These are phyloP conservation scores for Gnathonemus longibarbis DNA, from an alignment of 2,113 vertebrate species.

Conservation along the genomic window DNA sequence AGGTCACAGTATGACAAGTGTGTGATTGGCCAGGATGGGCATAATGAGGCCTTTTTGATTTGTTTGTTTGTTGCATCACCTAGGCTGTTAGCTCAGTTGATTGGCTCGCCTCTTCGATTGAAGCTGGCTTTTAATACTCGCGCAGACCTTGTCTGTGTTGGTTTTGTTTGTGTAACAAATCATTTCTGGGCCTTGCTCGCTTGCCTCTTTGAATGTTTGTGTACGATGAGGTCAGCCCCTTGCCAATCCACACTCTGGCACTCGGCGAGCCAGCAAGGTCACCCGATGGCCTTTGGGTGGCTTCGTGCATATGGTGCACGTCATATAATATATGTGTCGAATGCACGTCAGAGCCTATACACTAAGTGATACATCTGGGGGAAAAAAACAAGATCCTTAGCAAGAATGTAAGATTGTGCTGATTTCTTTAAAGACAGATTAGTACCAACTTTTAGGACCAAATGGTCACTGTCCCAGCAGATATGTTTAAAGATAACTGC, in stretches of 20 bases:
- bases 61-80: background rate
- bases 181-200: background rate
- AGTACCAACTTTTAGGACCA: background rate
- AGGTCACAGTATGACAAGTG: background rate
- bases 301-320: background rate
- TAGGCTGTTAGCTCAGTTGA: background rate
- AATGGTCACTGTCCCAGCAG: background rate
- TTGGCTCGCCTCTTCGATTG: background rate
- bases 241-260: background rate
- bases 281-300: background rate
- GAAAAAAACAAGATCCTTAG: background rate
- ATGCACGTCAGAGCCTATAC: background rate
- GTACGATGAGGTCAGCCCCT: background rate
- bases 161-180: conserved; percentile 8
- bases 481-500: background rate
- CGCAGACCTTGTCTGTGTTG: background rate
- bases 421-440: background rate
- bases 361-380: background rate
- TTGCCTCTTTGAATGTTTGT: background rate
- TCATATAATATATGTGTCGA: background rate
- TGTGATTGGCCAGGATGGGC: background rate
- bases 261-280: background rate
- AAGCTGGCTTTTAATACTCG: background rate
- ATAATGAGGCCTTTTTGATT: background rate
- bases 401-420: background rate